Percentiles rank a stretch among this genome's conserved stretches.
Evolutionary conservation across 2,888 invertebrate genomes (phyloP).

Genomic region (Ypsolopha sequella): DNA sequence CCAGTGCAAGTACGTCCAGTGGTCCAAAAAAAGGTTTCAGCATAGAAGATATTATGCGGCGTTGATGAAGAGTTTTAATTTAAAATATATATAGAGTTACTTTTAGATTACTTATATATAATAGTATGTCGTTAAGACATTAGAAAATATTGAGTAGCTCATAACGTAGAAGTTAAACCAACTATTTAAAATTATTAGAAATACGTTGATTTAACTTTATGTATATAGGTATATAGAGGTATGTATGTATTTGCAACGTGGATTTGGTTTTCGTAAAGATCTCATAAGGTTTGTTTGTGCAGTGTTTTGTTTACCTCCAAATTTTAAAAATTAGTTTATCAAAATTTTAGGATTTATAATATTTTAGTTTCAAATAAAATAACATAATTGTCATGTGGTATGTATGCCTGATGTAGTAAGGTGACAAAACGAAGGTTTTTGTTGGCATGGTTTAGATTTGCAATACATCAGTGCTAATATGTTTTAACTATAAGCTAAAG

Average conservation of each 20-base stretch:
- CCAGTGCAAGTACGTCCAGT: conserved; percentile 68
- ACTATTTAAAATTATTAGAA: conserved; percentile 45
- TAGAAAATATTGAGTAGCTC: too few relatives aligned
- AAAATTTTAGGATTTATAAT: conserved; percentile 8
- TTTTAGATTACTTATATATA: too few relatives aligned
- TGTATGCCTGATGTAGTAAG: background rate
- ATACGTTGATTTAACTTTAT: conserved; percentile 31
- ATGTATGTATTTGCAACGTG: conserved; percentile 54
- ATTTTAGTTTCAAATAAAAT: conserved; percentile 6
- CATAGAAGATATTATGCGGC: conserved; percentile 91
- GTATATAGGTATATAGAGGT: conserved; percentile 52
- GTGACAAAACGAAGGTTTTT: conserved; percentile 24
- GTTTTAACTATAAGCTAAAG: conserved; percentile 13
- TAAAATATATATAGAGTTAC: conserved; percentile 17
- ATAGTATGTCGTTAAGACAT: too few relatives aligned
- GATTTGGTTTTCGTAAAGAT: conserved; percentile 71
- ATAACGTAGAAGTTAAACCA: background rate
- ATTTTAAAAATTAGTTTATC: conserved; percentile 54
- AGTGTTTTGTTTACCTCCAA: conserved; percentile 69
- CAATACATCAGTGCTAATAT: conserved; percentile 28
- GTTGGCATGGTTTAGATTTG: conserved; percentile 23
- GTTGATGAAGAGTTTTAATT: background rate
- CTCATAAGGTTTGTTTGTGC: conserved; percentile 70
- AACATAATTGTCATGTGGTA: background rate
- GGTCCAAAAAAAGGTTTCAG: conserved; percentile 88